phyloP scores from a whole-genome alignment of 2,797 vertebrate species.

The Podarcis siculus region DNA sequence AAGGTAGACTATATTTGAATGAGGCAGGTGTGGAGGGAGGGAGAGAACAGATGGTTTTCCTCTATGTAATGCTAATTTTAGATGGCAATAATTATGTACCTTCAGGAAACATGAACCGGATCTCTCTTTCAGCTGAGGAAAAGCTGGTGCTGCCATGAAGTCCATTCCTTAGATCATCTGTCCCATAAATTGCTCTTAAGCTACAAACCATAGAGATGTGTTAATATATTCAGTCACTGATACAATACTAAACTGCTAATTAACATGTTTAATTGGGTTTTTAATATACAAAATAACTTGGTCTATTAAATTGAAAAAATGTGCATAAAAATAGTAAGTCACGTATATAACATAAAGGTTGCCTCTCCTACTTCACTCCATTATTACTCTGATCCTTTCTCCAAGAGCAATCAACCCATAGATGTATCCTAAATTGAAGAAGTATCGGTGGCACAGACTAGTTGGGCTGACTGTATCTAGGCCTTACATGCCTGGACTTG shows the following conservation, averaged over 20 bases:
- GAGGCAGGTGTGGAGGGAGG: background rate
- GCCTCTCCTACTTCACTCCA: too few species aligned
- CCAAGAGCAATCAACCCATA: background rate
- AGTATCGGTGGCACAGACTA: background rate
- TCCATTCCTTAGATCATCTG: conserved; percentile 90
- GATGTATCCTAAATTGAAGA: background rate
- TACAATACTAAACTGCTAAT: background rate
- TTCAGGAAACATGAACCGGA: conserved; percentile 92
- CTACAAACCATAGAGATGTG: conserved; percentile 76
- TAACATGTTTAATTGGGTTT: too few species aligned
- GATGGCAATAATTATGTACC: conserved; percentile 76
- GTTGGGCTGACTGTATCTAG: background rate
- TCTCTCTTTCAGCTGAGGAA: conserved; percentile 88
- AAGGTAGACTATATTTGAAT: background rate
- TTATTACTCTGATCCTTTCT: background rate
- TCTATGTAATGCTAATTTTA: background rate
- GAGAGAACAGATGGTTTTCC: background rate
- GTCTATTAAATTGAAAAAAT: background rate
- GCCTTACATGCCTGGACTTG: background rate
- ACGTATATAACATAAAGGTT: background rate
- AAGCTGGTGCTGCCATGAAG: conserved; percentile 90
- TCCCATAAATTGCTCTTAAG: conserved; percentile 92
- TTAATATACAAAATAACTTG: background rate
- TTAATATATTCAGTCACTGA: conserved; percentile 6
- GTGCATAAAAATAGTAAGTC: background rate